These are phyloP conservation scores for Lagodon rhomboides DNA, from an alignment of 2,797 vertebrate genomes.

Conservation along the genomic window DNA sequence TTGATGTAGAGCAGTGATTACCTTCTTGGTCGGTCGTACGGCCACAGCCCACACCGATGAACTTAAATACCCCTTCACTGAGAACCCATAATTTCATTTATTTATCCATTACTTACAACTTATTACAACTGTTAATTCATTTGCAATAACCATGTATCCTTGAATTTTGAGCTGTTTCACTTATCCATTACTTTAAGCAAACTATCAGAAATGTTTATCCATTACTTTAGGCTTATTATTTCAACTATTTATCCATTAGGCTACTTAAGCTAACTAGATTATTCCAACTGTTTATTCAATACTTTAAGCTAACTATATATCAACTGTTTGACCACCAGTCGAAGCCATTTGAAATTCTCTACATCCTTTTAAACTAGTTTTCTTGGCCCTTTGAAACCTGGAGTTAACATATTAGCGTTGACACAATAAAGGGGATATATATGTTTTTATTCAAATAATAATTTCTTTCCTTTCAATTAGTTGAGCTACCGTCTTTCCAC, in stretches of 20 bases:
- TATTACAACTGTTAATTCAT: neutral
- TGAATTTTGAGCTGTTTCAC: neutral
- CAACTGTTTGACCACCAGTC: neutral
- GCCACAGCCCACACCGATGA: neutral
- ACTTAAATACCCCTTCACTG: neutral
- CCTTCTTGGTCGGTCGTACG: neutral
- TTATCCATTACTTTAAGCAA: neutral
- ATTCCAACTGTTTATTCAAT: neutral
- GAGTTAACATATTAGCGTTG: no score
- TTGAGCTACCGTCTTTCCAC: neutral
- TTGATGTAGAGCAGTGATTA: constrained; percentile 45
- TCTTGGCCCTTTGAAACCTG: neutral
- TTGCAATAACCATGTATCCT: neutral
- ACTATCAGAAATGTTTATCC: neutral
- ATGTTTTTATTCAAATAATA: neutral
- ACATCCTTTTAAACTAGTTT: neutral
- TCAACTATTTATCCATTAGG: neutral
- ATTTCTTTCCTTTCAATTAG: neutral
- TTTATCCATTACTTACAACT: neutral
- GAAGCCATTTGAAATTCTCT: neutral
- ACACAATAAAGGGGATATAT: neutral
- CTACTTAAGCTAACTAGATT: neutral
- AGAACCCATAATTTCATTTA: neutral
- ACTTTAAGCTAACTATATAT: neutral
- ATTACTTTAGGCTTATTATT: neutral